Base-by-base conservation (phyloP, 53 echinoderm and acorn worm genomes). In the Holothuria scabra region DNA sequence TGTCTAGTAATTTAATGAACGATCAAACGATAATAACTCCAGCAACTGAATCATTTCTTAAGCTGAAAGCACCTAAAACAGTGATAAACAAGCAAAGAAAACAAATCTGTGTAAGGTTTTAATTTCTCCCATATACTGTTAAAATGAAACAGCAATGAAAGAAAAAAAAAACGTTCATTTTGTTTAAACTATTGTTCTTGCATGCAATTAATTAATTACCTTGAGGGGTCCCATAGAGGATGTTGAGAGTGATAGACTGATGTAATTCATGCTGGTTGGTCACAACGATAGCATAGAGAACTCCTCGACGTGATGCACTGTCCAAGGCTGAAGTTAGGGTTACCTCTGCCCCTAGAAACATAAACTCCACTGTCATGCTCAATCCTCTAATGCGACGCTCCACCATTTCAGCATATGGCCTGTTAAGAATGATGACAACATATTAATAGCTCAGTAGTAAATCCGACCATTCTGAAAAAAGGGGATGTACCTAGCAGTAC, bases 151-250 rank as follows among this genome's bases (percentile, higher is more conserved):
- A 12, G 19, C 12, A 65, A 29, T 18, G 12, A 3, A 12, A 65
- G 3, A 63, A 11, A 11, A 63, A 63, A n/a, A 12, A 33, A 65
- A 33, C 7, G 10, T 65, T 11, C n/a, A 5, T 18, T 24, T 34
- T 12, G 26, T 18, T 1, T 14, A 0, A 34, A 24, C 14, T 52
- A 4, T 52, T 52, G 18, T 3, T 1, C 52, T 18, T 5, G 0
- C 19, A 64, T 23, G 31, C 52, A 52, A 52, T 52, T 18, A 16
- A 18, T 16, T 52, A 49, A 90, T 87, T 93, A 99, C 99, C 99
- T 93, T 99, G 99, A 19, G 99, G 99, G 20, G 94, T 99, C 12
- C 99, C 99, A 74, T 99, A 94, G 12, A 99, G 80, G 72, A 99
- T 99, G 86, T 99, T 99, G 31, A 99, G 90, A 1, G 99, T 99